These are phyloP conservation scores for Ecliptopera silaceata DNA, from an alignment of 2,888 invertebrate species.

Conservation along the genomic window DNA sequence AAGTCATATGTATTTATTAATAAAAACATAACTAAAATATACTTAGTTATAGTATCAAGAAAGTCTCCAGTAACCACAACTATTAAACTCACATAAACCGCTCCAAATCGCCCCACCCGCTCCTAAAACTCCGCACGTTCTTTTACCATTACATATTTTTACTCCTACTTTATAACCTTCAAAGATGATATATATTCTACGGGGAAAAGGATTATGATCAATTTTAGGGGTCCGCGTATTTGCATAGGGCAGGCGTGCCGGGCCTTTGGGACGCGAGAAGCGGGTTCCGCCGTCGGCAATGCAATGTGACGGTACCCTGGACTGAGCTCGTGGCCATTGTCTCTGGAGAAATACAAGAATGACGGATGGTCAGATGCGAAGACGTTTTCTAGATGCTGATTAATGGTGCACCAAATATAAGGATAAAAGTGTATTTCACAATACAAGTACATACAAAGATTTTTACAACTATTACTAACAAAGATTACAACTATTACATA, in stretches of 20 bases:
- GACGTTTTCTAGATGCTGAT: slow-evolving; percentile 23
- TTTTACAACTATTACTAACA: too few relatives aligned
- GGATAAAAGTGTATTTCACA: slow-evolving; percentile 1
- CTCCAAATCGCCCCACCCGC: slow-evolving; percentile 11
- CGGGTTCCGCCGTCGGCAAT: slow-evolving; percentile 53
- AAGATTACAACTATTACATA: too few relatives aligned
- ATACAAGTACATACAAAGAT: too few relatives aligned
- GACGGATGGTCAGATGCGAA: slow-evolving; percentile 32
- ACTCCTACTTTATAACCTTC: slow-evolving; percentile 40
- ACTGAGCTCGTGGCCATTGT: slow-evolving; percentile 43
- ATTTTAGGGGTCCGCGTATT: slow-evolving; percentile 68
- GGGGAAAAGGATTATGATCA: slow-evolving; percentile 53
- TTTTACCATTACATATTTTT: slow-evolving; percentile 40
- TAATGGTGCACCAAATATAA: slow-evolving; percentile 26
- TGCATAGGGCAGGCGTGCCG: slow-evolving; percentile 74
- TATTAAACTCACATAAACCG: slow-evolving; percentile 17
- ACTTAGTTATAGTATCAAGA: background rate
- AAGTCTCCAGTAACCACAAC: background rate
- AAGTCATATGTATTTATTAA: too few relatives aligned
- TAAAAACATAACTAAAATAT: too few relatives aligned
- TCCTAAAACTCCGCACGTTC: slow-evolving; percentile 33
- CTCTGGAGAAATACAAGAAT: slow-evolving; percentile 34
- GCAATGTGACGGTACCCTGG: slow-evolving; percentile 59
- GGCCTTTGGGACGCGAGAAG: slow-evolving; percentile 48
- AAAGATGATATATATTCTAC: slow-evolving; percentile 42